Conservation (phyloP, 2,113 vertebrate species). For the Macrotis lagotis region DNA sequence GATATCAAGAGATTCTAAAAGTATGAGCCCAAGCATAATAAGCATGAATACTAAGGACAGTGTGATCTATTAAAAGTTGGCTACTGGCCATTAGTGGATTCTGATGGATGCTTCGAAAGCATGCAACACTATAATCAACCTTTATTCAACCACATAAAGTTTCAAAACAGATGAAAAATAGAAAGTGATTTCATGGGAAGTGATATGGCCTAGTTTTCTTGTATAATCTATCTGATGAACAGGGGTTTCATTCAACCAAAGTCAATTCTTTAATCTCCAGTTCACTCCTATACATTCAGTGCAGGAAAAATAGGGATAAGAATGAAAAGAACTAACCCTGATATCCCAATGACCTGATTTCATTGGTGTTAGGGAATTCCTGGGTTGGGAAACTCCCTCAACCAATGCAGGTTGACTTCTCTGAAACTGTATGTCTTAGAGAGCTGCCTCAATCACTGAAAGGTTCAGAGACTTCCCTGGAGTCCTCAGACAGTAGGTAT, state of each 20-base stretch:
- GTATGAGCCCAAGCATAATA: not conserved
- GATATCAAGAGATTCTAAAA: constrained; percentile 22
- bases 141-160: not conserved
- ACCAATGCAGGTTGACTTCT: not conserved
- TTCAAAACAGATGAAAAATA: constrained; percentile 17
- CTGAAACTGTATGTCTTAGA: not conserved
- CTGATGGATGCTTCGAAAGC: constrained; percentile 55
- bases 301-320: not conserved
- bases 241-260: not conserved
- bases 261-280: not conserved
- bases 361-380: not conserved
- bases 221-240: not conserved
- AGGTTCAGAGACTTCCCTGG: not conserved
- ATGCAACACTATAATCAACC: not conserved
- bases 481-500: not conserved
- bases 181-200: constrained; percentile 17
- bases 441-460: not conserved
- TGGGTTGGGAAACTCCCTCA: not conserved
- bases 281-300: no score
- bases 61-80: not conserved
- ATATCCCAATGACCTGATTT: not conserved
- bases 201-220: not conserved
- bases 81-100: not conserved
- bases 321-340: not conserved
- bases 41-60: constrained; percentile 48